phyloP scores from a whole-genome alignment of 2,113 vertebrate species.

The Osmerus mordax region DNA sequence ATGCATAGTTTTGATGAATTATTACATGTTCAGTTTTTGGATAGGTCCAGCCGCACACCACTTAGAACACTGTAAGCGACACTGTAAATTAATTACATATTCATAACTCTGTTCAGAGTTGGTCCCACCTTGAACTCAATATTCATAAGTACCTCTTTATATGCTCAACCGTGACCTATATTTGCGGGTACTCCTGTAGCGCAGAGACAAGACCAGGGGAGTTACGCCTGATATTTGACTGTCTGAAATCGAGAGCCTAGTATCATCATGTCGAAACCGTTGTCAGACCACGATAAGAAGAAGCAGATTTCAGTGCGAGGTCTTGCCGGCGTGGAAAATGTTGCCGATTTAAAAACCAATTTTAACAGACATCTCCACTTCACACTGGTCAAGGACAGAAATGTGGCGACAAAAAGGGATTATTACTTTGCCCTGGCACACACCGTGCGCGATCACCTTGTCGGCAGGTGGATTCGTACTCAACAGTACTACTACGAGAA shows the following conservation, averaged over 20 bases:
- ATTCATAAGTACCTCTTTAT: conserved; percentile 56
- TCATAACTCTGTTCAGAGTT: background rate
- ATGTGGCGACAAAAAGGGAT: conserved; percentile 82
- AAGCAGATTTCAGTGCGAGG: conserved; percentile 89
- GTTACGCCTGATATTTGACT: conserved; percentile 21
- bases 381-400: conserved; percentile 89
- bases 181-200: conserved; percentile 36
- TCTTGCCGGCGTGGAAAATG: conserved; percentile 86
- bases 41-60: too few relatives aligned
- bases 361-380: conserved; percentile 90
- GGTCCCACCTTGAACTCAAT: conserved; percentile 63
- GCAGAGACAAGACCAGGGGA: conserved; percentile 27
- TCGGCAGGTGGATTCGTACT: conserved; percentile 90
- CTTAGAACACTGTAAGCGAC: too few relatives aligned
- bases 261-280: conserved; percentile 78
- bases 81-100: background rate
- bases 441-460: conserved; percentile 85
- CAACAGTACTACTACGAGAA: conserved; percentile 92
- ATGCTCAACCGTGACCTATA: conserved; percentile 28
- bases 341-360: conserved; percentile 81
- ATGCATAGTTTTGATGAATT: background rate
- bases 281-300: conserved; percentile 80
- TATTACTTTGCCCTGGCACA: conserved; percentile 89
- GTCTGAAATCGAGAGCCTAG: conserved; percentile 35
- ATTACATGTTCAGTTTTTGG: background rate